Conservation (phyloP, 2,113 vertebrate species). For the Enhydra lutris region DNA sequence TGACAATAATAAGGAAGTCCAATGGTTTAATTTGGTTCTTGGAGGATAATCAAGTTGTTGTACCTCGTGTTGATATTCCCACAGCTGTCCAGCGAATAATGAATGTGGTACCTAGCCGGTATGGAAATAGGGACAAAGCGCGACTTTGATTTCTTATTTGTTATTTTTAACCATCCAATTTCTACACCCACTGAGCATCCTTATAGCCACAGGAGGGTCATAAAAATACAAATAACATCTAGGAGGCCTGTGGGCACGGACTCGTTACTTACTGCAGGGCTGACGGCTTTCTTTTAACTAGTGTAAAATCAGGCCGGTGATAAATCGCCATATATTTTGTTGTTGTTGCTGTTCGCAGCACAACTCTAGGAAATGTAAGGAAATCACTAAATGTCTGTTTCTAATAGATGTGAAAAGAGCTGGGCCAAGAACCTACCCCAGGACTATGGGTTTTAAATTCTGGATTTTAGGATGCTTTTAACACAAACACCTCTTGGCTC, state of each 20-base stretch:
- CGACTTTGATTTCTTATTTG: conserved; percentile 80
- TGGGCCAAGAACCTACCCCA: neutral
- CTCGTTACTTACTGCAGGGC: conserved; percentile 65
- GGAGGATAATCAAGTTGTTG: conserved; percentile 77
- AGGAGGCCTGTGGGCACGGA: conserved; percentile 54
- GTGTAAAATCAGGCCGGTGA: conserved; percentile 60
- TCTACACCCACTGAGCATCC: conserved; percentile 74
- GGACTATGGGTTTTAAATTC: neutral
- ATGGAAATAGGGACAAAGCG: conserved; percentile 72
- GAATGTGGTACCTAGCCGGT: conserved; percentile 72
- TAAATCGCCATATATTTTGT: neutral
- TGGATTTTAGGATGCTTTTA: neutral
- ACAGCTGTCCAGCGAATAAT: conserved; percentile 73
- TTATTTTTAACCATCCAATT: conserved; percentile 82
- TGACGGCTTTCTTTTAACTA: conserved; percentile 60
- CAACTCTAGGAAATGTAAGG: conserved; percentile 21
- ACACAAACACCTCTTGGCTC: neutral
- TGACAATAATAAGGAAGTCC: conserved; percentile 56
- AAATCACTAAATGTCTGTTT: conserved; percentile 24
- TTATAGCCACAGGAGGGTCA: conserved; percentile 73
- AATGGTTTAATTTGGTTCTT: conserved; percentile 79
- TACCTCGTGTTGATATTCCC: conserved; percentile 68
- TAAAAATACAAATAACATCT: conserved; percentile 77
- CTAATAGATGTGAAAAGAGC: neutral
- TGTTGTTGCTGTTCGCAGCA: neutral